A percentile compares a stretch with the other conserved stretches of the same genome.
These are phyloP conservation scores for Elegia similella DNA, from an alignment of 2,888 invertebrate genomes.

Conservation along the genomic window DNA sequence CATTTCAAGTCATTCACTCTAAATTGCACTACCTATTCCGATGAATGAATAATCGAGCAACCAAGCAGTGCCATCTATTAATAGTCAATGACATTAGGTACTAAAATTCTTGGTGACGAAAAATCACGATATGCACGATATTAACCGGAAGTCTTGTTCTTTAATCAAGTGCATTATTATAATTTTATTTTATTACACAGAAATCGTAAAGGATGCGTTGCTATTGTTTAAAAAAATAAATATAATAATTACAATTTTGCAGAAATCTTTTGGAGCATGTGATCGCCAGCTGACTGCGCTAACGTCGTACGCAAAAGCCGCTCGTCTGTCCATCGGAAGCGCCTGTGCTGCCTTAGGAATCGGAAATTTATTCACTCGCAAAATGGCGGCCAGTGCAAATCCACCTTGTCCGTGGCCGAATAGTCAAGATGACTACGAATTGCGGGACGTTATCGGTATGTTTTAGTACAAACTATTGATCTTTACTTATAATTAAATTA, in stretches of 20 bases:
- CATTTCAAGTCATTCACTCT: too few relatives aligned
- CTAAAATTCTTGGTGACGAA: too few relatives aligned
- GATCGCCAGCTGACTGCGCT: conserved; percentile 51
- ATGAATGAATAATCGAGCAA: too few relatives aligned
- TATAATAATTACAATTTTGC: conserved; percentile 23
- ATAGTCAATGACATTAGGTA: too few relatives aligned
- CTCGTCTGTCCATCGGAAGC: conserved; percentile 53
- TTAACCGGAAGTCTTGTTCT: too few relatives aligned
- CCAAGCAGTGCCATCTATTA: too few relatives aligned
- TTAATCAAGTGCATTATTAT: too few relatives aligned
- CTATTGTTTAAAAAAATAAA: conserved; percentile 15
- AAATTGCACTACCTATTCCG: too few relatives aligned
- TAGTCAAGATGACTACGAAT: conserved; percentile 94
- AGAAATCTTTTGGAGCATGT: conserved; percentile 57
- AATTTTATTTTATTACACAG: neutral
- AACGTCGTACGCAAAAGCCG: conserved; percentile 66
- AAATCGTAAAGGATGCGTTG: neutral
- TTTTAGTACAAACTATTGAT: conserved; percentile 30
- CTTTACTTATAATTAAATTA: conserved; percentile 11
- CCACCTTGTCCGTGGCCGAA: conserved; percentile 89
- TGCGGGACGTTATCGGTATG: conserved; percentile 96
- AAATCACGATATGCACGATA: too few relatives aligned
- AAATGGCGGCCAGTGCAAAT: conserved; percentile 61
- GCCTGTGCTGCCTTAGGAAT: conserved; percentile 46
- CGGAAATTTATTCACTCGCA: conserved; percentile 64